A percentile compares a stretch with the other conserved stretches of the same genome.
Evolutionary conservation across 1,140 invertebrate genomes (phyloP).

Genomic region (Cydia splendana): DNA sequence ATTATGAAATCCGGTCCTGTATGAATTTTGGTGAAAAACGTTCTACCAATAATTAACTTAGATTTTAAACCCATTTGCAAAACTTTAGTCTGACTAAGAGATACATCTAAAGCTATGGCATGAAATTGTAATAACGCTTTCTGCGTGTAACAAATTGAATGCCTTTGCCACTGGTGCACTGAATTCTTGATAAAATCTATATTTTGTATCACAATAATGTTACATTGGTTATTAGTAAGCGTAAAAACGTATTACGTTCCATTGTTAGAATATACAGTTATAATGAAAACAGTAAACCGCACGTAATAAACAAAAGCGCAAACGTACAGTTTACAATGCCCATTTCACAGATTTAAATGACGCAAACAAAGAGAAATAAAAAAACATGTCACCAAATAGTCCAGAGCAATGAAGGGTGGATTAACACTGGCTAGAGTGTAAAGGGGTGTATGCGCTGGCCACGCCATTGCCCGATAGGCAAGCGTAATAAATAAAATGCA

Average conservation of each 20-base stretch:
- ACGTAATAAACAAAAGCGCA: not conserved
- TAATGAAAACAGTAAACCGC: not conserved
- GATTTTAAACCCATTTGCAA: too few relatives aligned
- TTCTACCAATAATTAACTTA: too few relatives aligned
- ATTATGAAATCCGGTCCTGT: too few relatives aligned
- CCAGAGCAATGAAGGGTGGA: conserved; percentile 27
- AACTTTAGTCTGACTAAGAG: too few relatives aligned
- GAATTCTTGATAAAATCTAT: too few relatives aligned
- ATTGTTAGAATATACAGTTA: not conserved
- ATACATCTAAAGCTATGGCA: too few relatives aligned
- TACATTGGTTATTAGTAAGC: not conserved
- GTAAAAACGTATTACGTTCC: not conserved
- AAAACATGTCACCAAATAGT: conserved; percentile 18
- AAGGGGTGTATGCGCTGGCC: conserved; percentile 18
- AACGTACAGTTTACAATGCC: not conserved
- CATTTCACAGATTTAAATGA: conserved; percentile 21
- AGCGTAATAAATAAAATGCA: conserved; percentile 29
- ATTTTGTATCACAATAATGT: too few relatives aligned
- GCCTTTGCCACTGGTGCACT: too few relatives aligned
- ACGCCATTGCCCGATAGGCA: not conserved
- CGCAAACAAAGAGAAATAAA: conserved; percentile 14
- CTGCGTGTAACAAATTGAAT: too few relatives aligned
- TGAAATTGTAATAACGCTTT: too few relatives aligned
- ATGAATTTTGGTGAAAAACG: too few relatives aligned
- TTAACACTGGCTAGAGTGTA: conserved; percentile 24